Percentiles rank a stretch among this genome's conserved stretches.
Conservation (phyloP, 2,797 vertebrate species). For the Danio choprae region DNA sequence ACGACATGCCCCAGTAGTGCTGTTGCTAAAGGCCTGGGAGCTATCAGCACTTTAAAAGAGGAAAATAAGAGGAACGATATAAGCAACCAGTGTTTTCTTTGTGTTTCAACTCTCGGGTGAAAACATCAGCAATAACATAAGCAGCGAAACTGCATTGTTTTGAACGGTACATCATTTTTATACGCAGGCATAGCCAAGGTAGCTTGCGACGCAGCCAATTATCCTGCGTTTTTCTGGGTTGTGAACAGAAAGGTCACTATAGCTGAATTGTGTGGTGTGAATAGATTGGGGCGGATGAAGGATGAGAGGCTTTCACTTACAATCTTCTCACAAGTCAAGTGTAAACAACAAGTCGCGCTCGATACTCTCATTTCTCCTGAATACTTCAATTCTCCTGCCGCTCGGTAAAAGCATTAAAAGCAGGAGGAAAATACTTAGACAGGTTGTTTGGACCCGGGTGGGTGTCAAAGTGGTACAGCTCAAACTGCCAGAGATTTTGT, state of each 20-base stretch:
- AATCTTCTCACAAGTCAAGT: slow-evolving; percentile 33
- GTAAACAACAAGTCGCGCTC: slow-evolving; percentile 42
- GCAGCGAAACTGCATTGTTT: neutral
- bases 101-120: neutral
- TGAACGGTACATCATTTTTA: neutral
- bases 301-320: slow-evolving; percentile 25
- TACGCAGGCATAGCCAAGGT: neutral
- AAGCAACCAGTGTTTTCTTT: neutral
- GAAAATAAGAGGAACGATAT: neutral
- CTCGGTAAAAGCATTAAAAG: slow-evolving; percentile 33
- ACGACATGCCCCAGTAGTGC: slow-evolving; percentile 1
- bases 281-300: slow-evolving; percentile 36
- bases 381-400: slow-evolving; percentile 25
- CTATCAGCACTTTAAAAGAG: slow-evolving; percentile 17
- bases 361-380: slow-evolving; percentile 12
- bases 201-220: neutral
- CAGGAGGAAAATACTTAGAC: slow-evolving; percentile 15
- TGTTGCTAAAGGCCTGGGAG: slow-evolving; percentile 13
- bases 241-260: slow-evolving; percentile 19
- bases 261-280: slow-evolving; percentile 20
- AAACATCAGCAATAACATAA: neutral
- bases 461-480: slow-evolving; percentile 11
- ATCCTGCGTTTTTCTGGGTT: neutral
- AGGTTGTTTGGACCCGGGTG: slow-evolving; percentile 22
- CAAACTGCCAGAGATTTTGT: slow-evolving; percentile 12